Conservation (phyloP, 1,140 invertebrate species). For the Chrysopa pallens region DNA sequence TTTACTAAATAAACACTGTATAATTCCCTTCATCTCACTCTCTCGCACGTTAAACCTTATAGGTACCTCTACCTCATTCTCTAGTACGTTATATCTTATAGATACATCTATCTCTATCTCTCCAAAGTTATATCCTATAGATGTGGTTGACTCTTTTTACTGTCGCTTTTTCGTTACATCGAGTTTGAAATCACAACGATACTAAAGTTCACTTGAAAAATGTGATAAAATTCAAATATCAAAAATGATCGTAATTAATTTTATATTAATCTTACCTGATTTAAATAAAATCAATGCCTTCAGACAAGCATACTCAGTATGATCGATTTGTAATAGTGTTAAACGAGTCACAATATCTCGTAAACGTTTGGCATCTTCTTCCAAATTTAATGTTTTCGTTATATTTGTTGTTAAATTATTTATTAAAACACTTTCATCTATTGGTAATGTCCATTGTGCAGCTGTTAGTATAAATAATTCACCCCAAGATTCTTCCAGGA, state of each 20-base stretch:
- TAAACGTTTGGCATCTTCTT: constrained; percentile 26
- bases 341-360: constrained; percentile 41
- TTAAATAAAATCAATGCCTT: constrained; percentile 69
- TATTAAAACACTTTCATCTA: constrained; percentile 42
- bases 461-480: constrained; percentile 71
- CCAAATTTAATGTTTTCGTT: constrained; percentile 9
- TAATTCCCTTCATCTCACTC: no score
- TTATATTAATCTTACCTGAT: constrained; percentile 42
- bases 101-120: no score
- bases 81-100: no score
- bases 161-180: no score
- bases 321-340: constrained; percentile 44
- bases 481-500: constrained; percentile 64
- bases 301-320: constrained; percentile 68
- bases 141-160: no score
- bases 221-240: background rate
- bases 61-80: no score
- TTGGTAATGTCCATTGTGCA: constrained; percentile 56
- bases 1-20: no score
- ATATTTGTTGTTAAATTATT: constrained; percentile 3
- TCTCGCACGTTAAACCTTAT: no score
- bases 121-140: no score
- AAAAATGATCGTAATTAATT: background rate
- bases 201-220: background rate
- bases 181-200: no score